These are phyloP conservation scores for Chamaea fasciata DNA, from an alignment of 2,113 vertebrate species.

Conservation along the genomic window DNA sequence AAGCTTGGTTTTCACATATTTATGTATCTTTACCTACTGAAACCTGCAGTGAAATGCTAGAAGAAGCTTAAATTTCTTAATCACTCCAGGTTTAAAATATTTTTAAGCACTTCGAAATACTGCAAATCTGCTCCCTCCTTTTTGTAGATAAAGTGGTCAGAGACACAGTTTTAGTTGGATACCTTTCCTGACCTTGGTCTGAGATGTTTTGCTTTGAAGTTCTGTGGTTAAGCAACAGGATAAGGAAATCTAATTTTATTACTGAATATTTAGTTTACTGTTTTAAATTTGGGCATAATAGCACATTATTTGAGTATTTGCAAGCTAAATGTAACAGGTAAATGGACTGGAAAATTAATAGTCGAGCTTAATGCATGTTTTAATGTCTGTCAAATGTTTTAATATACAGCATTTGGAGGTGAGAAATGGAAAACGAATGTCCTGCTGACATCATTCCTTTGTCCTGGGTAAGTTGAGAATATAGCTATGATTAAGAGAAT, in stretches of 20 bases:
- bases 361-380: not conserved
- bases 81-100: not conserved
- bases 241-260: not conserved
- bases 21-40: not conserved
- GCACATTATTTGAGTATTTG: not conserved
- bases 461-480: slow-evolving; percentile 86
- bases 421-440: slow-evolving; percentile 99
- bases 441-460: slow-evolving; percentile 92
- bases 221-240: not conserved
- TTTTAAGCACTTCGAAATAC: not conserved
- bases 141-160: not conserved
- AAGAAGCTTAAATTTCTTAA: not conserved
- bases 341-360: slow-evolving; percentile 34
- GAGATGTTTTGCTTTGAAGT: not conserved
- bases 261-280: not conserved
- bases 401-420: slow-evolving; percentile 89
- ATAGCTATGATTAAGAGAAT: slow-evolving; percentile 1
- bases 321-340: not conserved
- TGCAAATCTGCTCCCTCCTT: not conserved
- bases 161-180: not conserved
- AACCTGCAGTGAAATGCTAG: not conserved
- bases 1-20: not conserved
- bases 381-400: slow-evolving; percentile 15
- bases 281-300: not conserved
- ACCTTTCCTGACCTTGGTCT: not conserved